phyloP scores from a whole-genome alignment of 2,888 invertebrate species.

The Coelinius sp. region DNA sequence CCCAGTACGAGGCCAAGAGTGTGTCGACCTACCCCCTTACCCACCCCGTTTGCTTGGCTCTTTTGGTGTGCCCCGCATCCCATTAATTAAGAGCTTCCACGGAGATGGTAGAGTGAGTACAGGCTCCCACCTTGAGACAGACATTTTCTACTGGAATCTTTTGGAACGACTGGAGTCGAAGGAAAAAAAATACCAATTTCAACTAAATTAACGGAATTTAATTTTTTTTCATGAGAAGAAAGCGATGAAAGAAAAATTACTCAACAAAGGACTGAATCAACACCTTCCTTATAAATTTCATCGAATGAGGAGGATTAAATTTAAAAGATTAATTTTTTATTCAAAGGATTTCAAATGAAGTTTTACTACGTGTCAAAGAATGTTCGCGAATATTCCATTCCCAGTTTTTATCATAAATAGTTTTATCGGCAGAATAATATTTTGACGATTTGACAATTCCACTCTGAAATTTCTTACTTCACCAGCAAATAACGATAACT shows the following conservation, averaged over 20 bases:
- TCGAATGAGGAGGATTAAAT: no score
- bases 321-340: no score
- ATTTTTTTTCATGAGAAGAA: neutral
- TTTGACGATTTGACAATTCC: neutral
- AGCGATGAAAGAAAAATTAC: neutral
- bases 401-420: neutral
- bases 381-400: no score
- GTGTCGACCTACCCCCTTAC: slow-evolving; percentile 41
- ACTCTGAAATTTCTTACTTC: neutral
- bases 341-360: no score
- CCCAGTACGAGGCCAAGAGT: slow-evolving; percentile 38
- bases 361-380: no score
- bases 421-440: neutral
- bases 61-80: slow-evolving; percentile 46
- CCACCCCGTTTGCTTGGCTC: slow-evolving; percentile 2
- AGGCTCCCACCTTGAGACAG: slow-evolving; percentile 56
- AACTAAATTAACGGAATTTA: neutral
- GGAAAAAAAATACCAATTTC: neutral
- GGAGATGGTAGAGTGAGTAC: slow-evolving; percentile 56
- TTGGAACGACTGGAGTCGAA: neutral
- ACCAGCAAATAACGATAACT: slow-evolving; percentile 1
- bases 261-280: no score
- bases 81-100: slow-evolving; percentile 68
- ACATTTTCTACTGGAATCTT: slow-evolving; percentile 38
- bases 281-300: no score